phyloP scores from a whole-genome alignment of 2,888 invertebrate genomes.

The Tortrix viridana region DNA sequence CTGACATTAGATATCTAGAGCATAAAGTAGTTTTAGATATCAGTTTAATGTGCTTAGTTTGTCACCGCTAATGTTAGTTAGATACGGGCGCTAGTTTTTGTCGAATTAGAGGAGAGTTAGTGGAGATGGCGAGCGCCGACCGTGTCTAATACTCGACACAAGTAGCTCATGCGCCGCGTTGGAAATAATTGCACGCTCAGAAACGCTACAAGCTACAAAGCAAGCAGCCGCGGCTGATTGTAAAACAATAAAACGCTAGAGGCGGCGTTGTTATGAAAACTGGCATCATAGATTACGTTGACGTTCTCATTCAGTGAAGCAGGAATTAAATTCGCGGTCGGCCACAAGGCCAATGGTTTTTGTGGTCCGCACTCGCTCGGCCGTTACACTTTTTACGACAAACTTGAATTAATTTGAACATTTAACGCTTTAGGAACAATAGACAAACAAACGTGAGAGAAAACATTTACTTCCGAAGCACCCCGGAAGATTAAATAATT shows the following conservation, averaged over 20 bases:
- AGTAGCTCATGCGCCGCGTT: slow-evolving; percentile 47
- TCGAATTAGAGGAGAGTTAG: slow-evolving; percentile 27
- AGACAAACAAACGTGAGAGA: slow-evolving; percentile 6
- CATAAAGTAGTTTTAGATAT: slow-evolving; percentile 17
- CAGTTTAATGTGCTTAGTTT: slow-evolving; percentile 5
- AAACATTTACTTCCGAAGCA: slow-evolving; percentile 27
- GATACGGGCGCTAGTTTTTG: slow-evolving; percentile 19
- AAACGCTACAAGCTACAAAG: slow-evolving; percentile 15
- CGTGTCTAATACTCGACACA: slow-evolving; percentile 52
- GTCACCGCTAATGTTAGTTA: slow-evolving; percentile 12
- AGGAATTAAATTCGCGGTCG: slow-evolving; percentile 68
- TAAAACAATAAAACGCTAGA: slow-evolving; percentile 15
- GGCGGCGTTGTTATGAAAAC: slow-evolving; percentile 30
- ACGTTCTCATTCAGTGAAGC: slow-evolving; percentile 63
- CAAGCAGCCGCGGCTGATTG: background rate
- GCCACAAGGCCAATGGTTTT: slow-evolving; percentile 62
- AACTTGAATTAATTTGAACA: slow-evolving; percentile 25
- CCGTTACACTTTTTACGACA: slow-evolving; percentile 49
- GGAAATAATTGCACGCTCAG: slow-evolving; percentile 17
- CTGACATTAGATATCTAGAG: slow-evolving; percentile 6
- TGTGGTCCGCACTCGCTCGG: slow-evolving; percentile 43
- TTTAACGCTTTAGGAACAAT: slow-evolving; percentile 20
- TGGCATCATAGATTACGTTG: slow-evolving; percentile 41
- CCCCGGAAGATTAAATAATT: background rate
- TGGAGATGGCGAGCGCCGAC: slow-evolving; percentile 44